Evolutionary conservation across 2,113 vertebrate species (phyloP).

Genomic region (Myiozetetes cayanensis): DNA sequence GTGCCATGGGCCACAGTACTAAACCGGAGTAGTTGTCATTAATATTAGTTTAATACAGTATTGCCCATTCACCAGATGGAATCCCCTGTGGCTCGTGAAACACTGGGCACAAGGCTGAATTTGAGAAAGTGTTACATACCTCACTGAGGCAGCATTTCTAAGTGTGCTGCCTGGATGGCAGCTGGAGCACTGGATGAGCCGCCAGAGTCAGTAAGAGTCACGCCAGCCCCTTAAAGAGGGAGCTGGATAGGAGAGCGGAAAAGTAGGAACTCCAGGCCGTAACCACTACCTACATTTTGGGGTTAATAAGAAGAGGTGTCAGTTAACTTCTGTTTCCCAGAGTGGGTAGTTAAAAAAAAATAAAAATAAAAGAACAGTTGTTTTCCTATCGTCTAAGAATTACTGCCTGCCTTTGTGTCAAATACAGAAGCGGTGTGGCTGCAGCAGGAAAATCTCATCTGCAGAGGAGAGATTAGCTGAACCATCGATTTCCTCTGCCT

Average conservation of each 20-base stretch:
- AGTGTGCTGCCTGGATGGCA: not conserved
- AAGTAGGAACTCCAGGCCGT: fast-evolving
- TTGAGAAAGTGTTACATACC: not conserved
- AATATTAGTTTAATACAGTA: not conserved
- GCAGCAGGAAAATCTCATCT: not conserved
- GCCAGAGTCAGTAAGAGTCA: not conserved
- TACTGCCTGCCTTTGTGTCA: not conserved
- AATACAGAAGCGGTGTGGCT: not conserved
- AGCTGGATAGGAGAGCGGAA: not conserved
- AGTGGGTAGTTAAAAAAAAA: not conserved
- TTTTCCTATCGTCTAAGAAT: not conserved
- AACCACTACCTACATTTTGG: not conserved
- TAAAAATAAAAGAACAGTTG: not conserved
- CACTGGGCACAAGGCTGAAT: not conserved
- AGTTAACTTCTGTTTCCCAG: not conserved
- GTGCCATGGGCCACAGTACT: not conserved
- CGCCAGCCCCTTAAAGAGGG: fast-evolving
- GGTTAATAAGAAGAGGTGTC: not conserved
- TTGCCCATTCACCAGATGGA: not conserved
- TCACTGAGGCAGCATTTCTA: not conserved
- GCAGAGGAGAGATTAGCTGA: not conserved
- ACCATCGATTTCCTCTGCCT: not conserved
- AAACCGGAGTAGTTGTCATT: not conserved
- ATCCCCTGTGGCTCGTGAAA: fast-evolving
- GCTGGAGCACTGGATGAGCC: not conserved